Evolutionary conservation across 2,113 vertebrate genomes (phyloP).

Genomic region (Prinia subflava): DNA sequence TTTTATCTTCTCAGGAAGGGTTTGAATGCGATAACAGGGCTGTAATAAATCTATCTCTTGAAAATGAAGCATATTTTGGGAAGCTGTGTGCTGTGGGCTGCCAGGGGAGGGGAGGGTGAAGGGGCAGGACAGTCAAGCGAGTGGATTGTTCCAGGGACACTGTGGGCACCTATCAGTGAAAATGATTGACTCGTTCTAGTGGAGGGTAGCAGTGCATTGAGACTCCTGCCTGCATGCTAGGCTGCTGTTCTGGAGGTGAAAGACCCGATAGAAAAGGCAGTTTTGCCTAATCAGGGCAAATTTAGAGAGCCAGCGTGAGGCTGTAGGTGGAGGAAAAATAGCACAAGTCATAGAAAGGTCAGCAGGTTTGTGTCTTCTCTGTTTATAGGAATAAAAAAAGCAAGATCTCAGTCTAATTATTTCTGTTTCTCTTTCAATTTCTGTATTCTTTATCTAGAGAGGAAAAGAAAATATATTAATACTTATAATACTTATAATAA

Average conservation of each 20-base stretch:
- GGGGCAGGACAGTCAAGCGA: not conserved
- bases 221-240: not conserved
- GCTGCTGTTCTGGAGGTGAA: not conserved
- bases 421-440: not conserved
- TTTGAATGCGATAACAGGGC: conserved; percentile 59
- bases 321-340: not conserved
- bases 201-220: not conserved
- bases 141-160: not conserved
- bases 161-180: not conserved
- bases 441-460: not conserved
- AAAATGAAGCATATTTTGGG: conserved; percentile 41
- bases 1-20: conserved; percentile 73
- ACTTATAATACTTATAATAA: not conserved
- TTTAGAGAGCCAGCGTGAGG: not conserved
- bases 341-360: not conserved
- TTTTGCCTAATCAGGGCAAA: not conserved
- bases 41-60: conserved; percentile 69
- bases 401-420: not conserved
- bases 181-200: not conserved
- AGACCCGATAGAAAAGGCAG: not conserved
- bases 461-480: not conserved
- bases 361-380: not conserved
- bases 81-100: not conserved
- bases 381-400: not conserved
- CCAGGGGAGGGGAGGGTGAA: not conserved